Base-by-base conservation (phyloP, 2,797 vertebrate species). In the Cirrhinus molitorella region DNA sequence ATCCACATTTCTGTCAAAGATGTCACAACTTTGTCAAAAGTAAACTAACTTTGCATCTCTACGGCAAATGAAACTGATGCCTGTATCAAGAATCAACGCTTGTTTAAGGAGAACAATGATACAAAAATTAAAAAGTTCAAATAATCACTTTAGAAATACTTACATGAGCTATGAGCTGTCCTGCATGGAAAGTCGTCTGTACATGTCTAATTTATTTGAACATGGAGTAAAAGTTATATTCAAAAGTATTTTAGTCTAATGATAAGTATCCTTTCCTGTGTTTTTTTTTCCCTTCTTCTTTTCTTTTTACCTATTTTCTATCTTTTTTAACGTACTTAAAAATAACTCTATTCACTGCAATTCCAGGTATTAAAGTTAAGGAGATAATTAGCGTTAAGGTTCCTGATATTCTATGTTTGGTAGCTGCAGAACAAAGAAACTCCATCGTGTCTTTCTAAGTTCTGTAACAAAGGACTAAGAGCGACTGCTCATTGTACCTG, bases 401-500 rank as follows among this genome's bases (percentile, higher is more conserved):
- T n/a, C 37, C 66, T 70, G 65, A 47, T 74, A 19, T 63, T 57
- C 57, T 67, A 21, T 72, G 37, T 66, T 57, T 66, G 63, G 63
- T 88, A 88, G 90, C 77, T 85, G 34, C 73, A 90, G 93, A 95
- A 95, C 95, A 95, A 96, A 95, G 94, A 92, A 93, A 87, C 55
- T 76, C 66, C 68, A 57, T 57, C 57, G 5, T 81, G 74, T 81
- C 87, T 90, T 89, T 16, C 45, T 51, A 88, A 88, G 83, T 90
- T 90, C 91, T 87, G 90, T 92, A 95, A 94, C 94, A 95, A 95
- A 95, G 94, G 93, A 83, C 88, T 84, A 85, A 90, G 92, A 85
- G 87, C 86, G 85, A 90, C 91, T 73, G 59, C 74, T 74, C 73
- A 34, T 86, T 90, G 79, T 97, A 99, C 98, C 97, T 99, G 98